Percentiles rank a stretch among this genome's conserved stretches.
Evolutionary conservation across 2,888 invertebrate genomes (phyloP).

Genomic region (Polyommatus iphigenia): DNA sequence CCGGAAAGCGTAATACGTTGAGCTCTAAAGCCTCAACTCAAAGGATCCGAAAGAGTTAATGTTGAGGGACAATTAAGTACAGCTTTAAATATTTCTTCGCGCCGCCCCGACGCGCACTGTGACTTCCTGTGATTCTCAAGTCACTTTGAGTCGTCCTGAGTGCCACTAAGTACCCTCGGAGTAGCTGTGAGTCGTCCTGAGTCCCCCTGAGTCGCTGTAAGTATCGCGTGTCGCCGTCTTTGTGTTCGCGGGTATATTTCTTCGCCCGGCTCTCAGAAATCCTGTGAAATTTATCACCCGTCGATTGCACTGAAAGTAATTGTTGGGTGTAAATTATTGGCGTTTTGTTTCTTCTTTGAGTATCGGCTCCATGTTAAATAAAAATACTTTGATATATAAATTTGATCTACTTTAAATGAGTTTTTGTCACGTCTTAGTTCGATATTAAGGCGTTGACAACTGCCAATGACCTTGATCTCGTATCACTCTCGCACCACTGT

Average conservation of each 20-base stretch:
- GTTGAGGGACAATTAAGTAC: background rate
- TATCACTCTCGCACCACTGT: too few species aligned
- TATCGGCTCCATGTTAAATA: background rate
- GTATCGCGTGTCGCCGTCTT: background rate
- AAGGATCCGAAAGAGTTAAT: background rate
- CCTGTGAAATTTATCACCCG: background rate
- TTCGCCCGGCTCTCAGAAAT: conserved; percentile 1
- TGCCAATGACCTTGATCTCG: too few species aligned
- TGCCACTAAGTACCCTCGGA: background rate
- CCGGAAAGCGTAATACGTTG: background rate
- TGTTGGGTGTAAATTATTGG: background rate
- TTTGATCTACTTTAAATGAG: too few species aligned
- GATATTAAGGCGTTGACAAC: too few species aligned
- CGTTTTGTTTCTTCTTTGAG: background rate
- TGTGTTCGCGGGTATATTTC: background rate
- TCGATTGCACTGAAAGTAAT: conserved; percentile 1
- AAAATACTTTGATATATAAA: background rate
- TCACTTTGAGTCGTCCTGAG: background rate
- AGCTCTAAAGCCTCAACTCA: background rate
- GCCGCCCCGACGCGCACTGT: background rate
- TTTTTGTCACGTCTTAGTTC: too few species aligned
- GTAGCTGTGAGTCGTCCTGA: background rate
- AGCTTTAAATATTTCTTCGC: background rate
- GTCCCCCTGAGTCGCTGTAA: background rate
- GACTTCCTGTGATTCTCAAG: background rate